Conservation (phyloP, 2,888 invertebrate species). For the Tridacna gigas region DNA sequence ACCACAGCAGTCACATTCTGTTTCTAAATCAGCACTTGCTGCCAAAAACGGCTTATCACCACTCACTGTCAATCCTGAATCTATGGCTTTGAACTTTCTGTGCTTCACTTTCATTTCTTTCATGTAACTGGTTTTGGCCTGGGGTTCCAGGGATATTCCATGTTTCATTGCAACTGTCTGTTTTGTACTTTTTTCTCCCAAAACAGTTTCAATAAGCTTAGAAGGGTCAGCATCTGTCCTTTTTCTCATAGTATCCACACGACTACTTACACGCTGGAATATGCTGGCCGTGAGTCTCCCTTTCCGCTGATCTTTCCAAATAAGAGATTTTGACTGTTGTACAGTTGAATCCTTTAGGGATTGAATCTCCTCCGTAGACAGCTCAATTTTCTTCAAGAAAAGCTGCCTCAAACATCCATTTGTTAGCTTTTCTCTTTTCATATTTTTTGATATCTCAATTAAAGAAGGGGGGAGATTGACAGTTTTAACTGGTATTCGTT, state of each 20-base stretch:
- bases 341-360: slow-evolving; percentile 6
- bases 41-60: slow-evolving; percentile 30
- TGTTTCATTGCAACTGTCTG: slow-evolving; percentile 57
- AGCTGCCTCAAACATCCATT: background rate
- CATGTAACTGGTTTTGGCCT: slow-evolving; percentile 34
- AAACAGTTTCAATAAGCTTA: too few species aligned
- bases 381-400: background rate
- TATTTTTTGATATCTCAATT: background rate
- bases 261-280: slow-evolving; percentile 32
- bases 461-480: background rate
- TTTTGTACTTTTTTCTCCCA: background rate
- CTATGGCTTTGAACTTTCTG: slow-evolving; percentile 28
- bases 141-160: slow-evolving; percentile 45
- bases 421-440: background rate
- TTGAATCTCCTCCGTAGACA: background rate
- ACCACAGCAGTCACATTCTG: slow-evolving; percentile 46
- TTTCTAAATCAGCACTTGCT: slow-evolving; percentile 52
- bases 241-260: slow-evolving; percentile 14
- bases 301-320: slow-evolving; percentile 27
- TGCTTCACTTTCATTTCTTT: slow-evolving; percentile 35
- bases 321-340: slow-evolving; percentile 11
- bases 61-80: slow-evolving; percentile 32
- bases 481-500: background rate
- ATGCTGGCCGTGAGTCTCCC: slow-evolving; percentile 38
- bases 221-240: too few species aligned